These are phyloP conservation scores for Pseudorasbora parva DNA, from an alignment of 2,113 vertebrate species.

Conservation along the genomic window DNA sequence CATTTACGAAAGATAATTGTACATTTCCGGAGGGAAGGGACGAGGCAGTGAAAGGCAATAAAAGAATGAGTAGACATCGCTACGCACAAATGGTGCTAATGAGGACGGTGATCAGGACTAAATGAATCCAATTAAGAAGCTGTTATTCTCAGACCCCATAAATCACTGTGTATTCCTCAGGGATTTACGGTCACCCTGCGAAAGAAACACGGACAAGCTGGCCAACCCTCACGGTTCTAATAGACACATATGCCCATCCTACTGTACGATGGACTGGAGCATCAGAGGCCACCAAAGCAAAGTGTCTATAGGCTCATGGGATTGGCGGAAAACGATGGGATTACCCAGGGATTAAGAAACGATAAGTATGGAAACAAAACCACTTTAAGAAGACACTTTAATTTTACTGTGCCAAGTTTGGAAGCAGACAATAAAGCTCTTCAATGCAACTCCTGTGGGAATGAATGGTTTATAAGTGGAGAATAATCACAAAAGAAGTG, in stretches of 20 bases:
- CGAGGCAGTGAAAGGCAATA: constrained; percentile 64
- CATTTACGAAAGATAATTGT: constrained; percentile 71
- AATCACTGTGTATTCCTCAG: constrained; percentile 54
- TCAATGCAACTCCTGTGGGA: constrained; percentile 37
- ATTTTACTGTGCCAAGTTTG: constrained; percentile 64
- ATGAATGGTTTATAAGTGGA: constrained; percentile 30
- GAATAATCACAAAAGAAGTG: constrained; percentile 36
- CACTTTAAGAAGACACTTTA: constrained; percentile 65
- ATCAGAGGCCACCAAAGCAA: not conserved
- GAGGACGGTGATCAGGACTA: constrained; percentile 70
- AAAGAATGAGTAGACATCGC: constrained; percentile 66
- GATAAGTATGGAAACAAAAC: constrained; percentile 73
- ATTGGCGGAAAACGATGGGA: constrained; percentile 65
- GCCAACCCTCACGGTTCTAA: constrained; percentile 47
- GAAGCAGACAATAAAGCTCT: constrained; percentile 66
- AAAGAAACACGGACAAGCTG: constrained; percentile 57
- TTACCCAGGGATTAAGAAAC: constrained; percentile 74
- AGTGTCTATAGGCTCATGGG: constrained; percentile 54
- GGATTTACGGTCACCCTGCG: constrained; percentile 44
- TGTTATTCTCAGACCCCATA: constrained; percentile 66
- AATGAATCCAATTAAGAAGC: constrained; percentile 73
- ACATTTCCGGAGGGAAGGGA: constrained; percentile 66
- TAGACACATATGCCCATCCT: constrained; percentile 57
- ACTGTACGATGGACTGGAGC: constrained; percentile 1
- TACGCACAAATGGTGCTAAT: constrained; percentile 71